Evolutionary conservation across 2,113 vertebrate genomes (phyloP), one percentile per base, ranked within the genome.

Genomic region (Anser brachyrhynchus): DNA sequence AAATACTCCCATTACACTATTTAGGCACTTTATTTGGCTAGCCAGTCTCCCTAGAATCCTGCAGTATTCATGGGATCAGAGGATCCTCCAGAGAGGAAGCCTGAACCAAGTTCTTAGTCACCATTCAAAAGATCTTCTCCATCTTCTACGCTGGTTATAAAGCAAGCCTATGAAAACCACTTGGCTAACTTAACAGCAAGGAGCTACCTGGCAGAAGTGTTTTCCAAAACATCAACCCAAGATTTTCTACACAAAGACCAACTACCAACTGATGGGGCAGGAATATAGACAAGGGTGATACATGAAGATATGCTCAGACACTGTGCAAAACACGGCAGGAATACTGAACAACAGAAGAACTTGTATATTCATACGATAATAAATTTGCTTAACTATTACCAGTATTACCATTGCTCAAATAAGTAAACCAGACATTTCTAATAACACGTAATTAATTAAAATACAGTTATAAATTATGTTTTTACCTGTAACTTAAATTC

Each of bases 351-450:
- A 58, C 28, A 66, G 61, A 67, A 66, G 13, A 64, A 73, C 8
- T n/a, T 35, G 2, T 4, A 61, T 2, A 57, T 0, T 0, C 10
- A 26, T 23, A 44, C 9, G 35, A 35, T 4, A 9, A 70, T 23
- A 52, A 57, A 28, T 77, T 44, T 90, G n/a, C 39, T 62, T 59
- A 58, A 51, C 9, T 31, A 20, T 73, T 51, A 37, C 25, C 75
- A 39, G 46, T 49, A 49, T 49, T 49, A 49, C 20, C 46, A 74
- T 29, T 74, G 51, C 61, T 10, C 61, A 44, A 87, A 77, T 44
- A 62, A 75, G 44, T 46, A 89, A 61, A 62, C 62, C 11, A 31
- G 49, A 86, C 70, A 10, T 70, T 93, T 70, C 62, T 70, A 44
- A 19, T 62, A 64, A 37, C 10, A 69, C 26, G 9, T 5, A 91